Base-by-base conservation (phyloP, 2,113 vertebrate species). In the Amphiprion ocellaris region DNA sequence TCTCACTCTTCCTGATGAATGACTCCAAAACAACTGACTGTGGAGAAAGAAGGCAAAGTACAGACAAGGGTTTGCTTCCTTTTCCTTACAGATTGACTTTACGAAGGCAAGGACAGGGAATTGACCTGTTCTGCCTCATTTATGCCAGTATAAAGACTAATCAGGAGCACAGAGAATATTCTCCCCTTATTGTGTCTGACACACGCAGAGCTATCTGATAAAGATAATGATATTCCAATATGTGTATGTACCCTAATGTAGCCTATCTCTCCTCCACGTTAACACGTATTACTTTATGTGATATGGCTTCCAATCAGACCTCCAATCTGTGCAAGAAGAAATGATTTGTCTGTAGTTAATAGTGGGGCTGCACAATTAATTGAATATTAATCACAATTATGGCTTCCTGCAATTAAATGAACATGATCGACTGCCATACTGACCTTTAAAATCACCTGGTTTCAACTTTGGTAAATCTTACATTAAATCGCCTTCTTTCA, bases 1-100 rank as follows among this genome's bases (percentile, higher is more conserved):
- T 84, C 61, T 87, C 78, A 81, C 77, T 86, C 79, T 86, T 85
- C 68, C 74, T 89, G 86, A 91, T 91, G 79, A 89, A 90, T 90
- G 82, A 87, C 75, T 81, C 65, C 81, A 86, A 90, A 83, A 89
- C 81, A 88, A 87, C 70, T 76, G 50, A 82, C 62, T 70, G 69
- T 74, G 44, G 44, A 61, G 54, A 75, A 74, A 77, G 37, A 47
- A 37, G 16, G 21, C 14, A 26, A 41, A 11, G 33, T 10, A 16
- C 47, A 67, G 33, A 67, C 30, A 49, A 2, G 26, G 5, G 11
- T 21, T 19, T 59, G 44, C 55, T 79, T 71, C 52, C 19, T 33
- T 77, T 74, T 81, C 59, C 49, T 80, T 69, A 83, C 30, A 83
- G 17, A 80, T 41, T 66, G 64, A 79, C 90, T 79, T 68, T 47